Conservation (phyloP, 2,888 invertebrate species). For the Entomobrya proxima region DNA sequence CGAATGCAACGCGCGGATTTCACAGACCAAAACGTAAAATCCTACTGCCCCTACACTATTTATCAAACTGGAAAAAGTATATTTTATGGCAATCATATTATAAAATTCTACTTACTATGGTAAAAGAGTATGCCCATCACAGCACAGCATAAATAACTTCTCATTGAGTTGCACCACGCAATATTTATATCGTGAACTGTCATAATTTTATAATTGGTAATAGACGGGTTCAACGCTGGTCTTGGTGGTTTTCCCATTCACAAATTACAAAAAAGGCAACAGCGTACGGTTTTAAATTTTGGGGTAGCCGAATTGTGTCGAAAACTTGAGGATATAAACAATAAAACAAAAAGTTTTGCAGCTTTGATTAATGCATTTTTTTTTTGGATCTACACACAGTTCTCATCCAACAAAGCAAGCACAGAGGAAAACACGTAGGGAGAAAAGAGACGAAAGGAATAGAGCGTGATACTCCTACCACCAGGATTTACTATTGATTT, state of each 20-base stretch:
- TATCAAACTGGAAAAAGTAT: slow-evolving; percentile 1
- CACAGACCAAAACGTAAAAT: slow-evolving; percentile 19
- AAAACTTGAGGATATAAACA: slow-evolving; percentile 18
- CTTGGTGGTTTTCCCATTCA: background rate
- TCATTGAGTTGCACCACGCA: background rate
- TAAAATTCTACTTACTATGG: slow-evolving; percentile 1
- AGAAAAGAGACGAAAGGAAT: background rate
- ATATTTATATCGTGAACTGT: slow-evolving; percentile 11
- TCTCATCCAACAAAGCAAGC: background rate
- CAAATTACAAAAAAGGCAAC: no score
- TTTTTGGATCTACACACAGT: no score
- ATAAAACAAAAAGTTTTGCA: slow-evolving; percentile 5
- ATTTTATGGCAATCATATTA: background rate
- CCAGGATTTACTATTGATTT: slow-evolving; percentile 33
- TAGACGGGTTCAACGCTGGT: background rate
- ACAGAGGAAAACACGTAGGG: background rate
- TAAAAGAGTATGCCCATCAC: background rate
- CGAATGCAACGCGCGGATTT: slow-evolving; percentile 21
- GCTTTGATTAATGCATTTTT: slow-evolving; percentile 21
- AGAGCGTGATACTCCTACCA: background rate
- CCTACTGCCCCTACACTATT: background rate
- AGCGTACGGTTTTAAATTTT: background rate
- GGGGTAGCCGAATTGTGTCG: background rate
- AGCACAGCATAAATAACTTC: background rate
- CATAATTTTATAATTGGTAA: slow-evolving; percentile 12